Conservation (phyloP, 1,140 invertebrate genomes). For the Bombus terrestris region DNA sequence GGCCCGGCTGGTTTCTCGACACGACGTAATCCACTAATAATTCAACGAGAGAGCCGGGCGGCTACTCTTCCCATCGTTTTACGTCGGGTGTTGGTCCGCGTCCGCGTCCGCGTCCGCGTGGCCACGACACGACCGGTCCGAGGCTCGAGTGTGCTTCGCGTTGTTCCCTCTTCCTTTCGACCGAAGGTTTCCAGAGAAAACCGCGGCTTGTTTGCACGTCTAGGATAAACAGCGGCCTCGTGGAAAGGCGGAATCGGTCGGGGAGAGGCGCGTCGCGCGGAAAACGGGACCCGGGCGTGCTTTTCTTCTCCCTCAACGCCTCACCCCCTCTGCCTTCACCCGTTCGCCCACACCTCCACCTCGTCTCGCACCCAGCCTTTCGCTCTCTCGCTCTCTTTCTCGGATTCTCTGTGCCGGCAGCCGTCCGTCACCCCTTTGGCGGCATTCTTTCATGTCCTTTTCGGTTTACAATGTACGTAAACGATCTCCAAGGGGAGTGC, state of each 20-base stretch:
- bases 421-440: constrained; percentile 45
- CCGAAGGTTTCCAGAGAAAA: constrained; percentile 60
- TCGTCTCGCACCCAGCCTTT: background rate
- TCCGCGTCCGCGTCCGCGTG: too few relatives aligned
- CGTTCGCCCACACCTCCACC: background rate
- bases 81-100: too few relatives aligned
- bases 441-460: constrained; percentile 54
- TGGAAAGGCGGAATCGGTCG: constrained; percentile 41
- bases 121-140: background rate
- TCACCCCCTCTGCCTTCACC: background rate
- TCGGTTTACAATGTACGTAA: constrained; percentile 57
- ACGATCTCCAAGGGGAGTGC: constrained; percentile 52
- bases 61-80: background rate
- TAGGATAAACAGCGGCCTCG: constrained; percentile 67
- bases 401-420: background rate
- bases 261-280: constrained; percentile 1
- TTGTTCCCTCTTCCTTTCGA: constrained; percentile 35
- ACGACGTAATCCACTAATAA: constrained; percentile 71
- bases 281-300: constrained; percentile 36
- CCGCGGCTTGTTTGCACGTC: constrained; percentile 67
- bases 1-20: constrained; percentile 48
- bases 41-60: constrained; percentile 49
- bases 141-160: background rate
- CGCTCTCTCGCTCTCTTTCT: background rate
- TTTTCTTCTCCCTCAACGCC: constrained; percentile 9